Evolutionary conservation across 2,888 invertebrate species (phyloP).

Genomic region (Protodeltote pygarga): DNA sequence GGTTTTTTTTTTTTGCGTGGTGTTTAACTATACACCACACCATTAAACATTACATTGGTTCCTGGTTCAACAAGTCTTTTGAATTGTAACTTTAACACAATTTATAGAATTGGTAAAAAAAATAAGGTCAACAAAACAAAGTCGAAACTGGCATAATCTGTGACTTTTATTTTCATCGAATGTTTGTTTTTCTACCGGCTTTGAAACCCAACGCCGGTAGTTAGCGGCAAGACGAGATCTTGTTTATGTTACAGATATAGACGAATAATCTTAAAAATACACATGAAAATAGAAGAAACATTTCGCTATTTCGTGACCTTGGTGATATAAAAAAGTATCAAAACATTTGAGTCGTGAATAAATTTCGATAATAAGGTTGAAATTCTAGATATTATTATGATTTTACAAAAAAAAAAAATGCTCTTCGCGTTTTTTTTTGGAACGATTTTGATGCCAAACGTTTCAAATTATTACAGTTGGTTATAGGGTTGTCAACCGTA

Average conservation of each 20-base stretch:
- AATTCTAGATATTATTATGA: no score
- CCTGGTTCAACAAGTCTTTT: constrained; percentile 1
- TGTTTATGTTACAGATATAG: constrained; percentile 48
- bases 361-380: no score
- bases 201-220: constrained; percentile 47
- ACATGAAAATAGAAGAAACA: constrained; percentile 4
- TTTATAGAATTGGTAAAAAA: no score
- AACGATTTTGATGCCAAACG: no score
- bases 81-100: no score
- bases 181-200: constrained; percentile 37
- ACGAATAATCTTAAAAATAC: constrained; percentile 26
- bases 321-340: constrained; percentile 5
- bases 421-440: no score
- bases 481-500: no score
- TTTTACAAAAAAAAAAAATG: no score
- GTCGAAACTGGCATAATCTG: constrained; percentile 11
- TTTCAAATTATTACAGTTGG: no score
- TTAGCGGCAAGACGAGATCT: constrained; percentile 37
- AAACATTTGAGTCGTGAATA: no score
- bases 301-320: constrained; percentile 6
- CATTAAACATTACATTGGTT: not conserved
- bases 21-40: not conserved
- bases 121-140: constrained; percentile 26
- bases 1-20: no score
- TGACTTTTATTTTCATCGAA: constrained; percentile 35